Base-by-base conservation (phyloP, 2,113 vertebrate genomes). In the Lepidothrix coronata region DNA sequence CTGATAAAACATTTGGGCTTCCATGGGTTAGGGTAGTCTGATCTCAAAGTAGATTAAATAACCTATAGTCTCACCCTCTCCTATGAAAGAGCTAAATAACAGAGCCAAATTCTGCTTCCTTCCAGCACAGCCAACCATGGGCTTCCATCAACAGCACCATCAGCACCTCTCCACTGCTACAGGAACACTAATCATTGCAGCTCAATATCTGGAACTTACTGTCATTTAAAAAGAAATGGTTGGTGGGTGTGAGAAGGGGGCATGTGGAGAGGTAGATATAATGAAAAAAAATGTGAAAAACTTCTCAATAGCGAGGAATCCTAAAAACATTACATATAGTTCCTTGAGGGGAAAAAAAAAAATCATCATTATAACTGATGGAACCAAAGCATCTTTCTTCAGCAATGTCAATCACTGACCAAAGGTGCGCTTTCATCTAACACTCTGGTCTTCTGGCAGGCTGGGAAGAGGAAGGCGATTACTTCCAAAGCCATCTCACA, bases 351-450 rank as follows among this genome's bases (percentile, higher is more conserved):
- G 8, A 8, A 77, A 31, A 68, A 58, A 65, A n/a, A 65, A 59
- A 71, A 43, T 25, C 25, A 43, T 78, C 20, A 31, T 59, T 44
- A 58, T 23, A 85, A 81, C 9, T 63, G 43, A 52, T 19, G 33
- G 44, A 89, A 89, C 72, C 66, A 86, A 95, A 81, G 80, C n/a
- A 52, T 63, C 22, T 73, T 23, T 83, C 22, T 70, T 55, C 59
- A 28, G 14, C 55, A 28, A 15, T 73, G 68, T 61, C 79, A 94
- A 14, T 62, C 75, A 51, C 11, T 87, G 62, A 79, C 66, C 41
- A 46, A 91, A 67, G 58, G 33, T 74, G 51, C 35, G 59, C 12
- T 10, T 35, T 81, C 46, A 59, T 74, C 39, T 63, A 76, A n/a
- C 41, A 68, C 25, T n/a, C 33, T 6, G 31, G 43, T 73, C 37